Base-by-base conservation (phyloP, 2,888 invertebrate species). In the Chymomyza procnemis region DNA sequence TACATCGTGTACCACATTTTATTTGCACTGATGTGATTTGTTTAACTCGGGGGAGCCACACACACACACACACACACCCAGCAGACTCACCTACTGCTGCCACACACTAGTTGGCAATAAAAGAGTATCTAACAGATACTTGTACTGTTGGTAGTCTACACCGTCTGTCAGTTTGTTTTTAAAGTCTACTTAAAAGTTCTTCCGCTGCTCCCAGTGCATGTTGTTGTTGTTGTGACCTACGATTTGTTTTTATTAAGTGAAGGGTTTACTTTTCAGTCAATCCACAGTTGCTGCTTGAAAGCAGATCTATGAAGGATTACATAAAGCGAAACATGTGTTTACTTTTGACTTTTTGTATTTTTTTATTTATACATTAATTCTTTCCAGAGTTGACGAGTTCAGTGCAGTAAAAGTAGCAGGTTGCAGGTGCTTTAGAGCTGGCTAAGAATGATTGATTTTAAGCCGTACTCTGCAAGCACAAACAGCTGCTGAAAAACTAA, bases 11-110 rank as follows among this genome's bases (percentile, higher is more conserved):
- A 54, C 34, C 34, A 41, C 71, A 76, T 78, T 83, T 73, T 85
- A 78, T 85, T 86, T 79, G 80, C 69, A 67, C 76, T 81, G 85
- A 78, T 83, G 83, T 83, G 87, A 83, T 83, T 83, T 83, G 83
- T 85, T 87, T 85, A 76, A 83, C 67, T n/a, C 48, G 18, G 12
- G 64, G 50, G 48, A 64, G 6, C 3, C 46, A 59, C 12, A n/a
- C 47, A 22, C 9, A 16, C 16, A 47, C n/a, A 64, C n/a, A 8
- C 46, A 59, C 12, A n/a, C 47, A 22, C 9, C 14, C 16, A 47
- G 9, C 14, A 34, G 16, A 54, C 57, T 3, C 74, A n/a, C n/a
- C n/a, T n/a, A n/a, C n/a, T n/a, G 41, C 46, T n/a, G 26, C 16
- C 34, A 9, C n/a, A 48, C 19, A 54, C 18, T 21, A 22, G 60